Evolutionary conservation across 2,888 invertebrate genomes (phyloP).

Genomic region (Harpalus rubripes): DNA sequence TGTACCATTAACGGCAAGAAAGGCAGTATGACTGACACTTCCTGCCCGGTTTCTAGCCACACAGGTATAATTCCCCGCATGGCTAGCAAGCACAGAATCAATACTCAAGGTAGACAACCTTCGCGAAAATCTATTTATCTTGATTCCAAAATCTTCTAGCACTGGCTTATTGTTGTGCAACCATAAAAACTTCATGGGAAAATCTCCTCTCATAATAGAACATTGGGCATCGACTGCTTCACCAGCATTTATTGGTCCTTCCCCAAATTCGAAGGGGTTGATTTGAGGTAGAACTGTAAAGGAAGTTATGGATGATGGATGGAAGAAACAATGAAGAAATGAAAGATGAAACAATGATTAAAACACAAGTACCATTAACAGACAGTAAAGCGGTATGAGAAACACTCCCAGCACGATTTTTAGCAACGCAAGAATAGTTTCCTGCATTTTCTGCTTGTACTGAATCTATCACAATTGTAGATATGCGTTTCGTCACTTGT

Average conservation of each 20-base stretch:
- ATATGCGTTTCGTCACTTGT: conserved; percentile 78
- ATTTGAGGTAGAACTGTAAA: conserved; percentile 73
- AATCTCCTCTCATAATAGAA: conserved; percentile 84
- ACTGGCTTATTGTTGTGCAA: conserved; percentile 84
- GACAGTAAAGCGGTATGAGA: conserved; percentile 82
- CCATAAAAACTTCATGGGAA: conserved; percentile 87
- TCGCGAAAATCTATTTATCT: conserved; percentile 77
- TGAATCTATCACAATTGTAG: conserved; percentile 80
- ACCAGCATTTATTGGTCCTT: conserved; percentile 82
- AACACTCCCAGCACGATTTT: conserved; percentile 83
- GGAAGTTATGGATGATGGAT: conserved; percentile 63
- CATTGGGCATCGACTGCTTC: conserved; percentile 87
- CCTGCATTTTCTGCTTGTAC: conserved; percentile 85
- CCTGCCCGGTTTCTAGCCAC: conserved; percentile 85
- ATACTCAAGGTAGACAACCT: conserved; percentile 81
- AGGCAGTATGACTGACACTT: conserved; percentile 81
- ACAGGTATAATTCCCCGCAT: conserved; percentile 87
- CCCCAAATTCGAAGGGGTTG: conserved; percentile 78
- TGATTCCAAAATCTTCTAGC: conserved; percentile 74
- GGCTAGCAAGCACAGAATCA: conserved; percentile 82
- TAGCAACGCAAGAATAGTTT: conserved; percentile 85
- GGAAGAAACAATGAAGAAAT: conserved; percentile 1
- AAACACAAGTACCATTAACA: conserved; percentile 83
- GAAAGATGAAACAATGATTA: conserved; percentile 11
- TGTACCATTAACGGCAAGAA: conserved; percentile 85